Base-by-base conservation (phyloP, 1,140 invertebrate species). In the Drosophila quadrilineata region DNA sequence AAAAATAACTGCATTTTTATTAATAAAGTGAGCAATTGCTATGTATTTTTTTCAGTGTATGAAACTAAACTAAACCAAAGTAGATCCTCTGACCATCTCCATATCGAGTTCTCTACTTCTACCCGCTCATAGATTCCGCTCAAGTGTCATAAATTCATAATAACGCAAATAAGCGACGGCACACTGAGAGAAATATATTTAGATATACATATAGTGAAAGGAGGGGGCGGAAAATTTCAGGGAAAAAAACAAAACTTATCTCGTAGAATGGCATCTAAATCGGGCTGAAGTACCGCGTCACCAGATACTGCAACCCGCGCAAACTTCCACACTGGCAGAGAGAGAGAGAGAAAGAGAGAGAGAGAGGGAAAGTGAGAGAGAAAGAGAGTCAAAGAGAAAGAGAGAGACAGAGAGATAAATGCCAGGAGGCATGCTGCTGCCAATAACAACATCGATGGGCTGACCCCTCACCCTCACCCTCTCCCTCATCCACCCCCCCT, bases 61-160 rank as follows among this genome's bases (percentile, higher is more conserved):
- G n/a, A n/a, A n/a, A n/a, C n/a, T n/a, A n/a, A n/a, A n/a, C n/a
- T n/a, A n/a, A n/a, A n/a, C n/a, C n/a, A n/a, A n/a, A n/a, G n/a
- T n/a, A n/a, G n/a, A n/a, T n/a, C n/a, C n/a, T n/a, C n/a, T n/a
- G 8, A 12, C 5, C 14, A 16, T 8, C 21, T 3, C 12, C 16
- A 38, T 38, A 6, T 2, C 24, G 9, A 40, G 49, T 16, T 41
- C 21, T 19, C 9, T 26, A 14, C 29, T 29, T 36, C 28, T 38
- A 63, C 50, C 41, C 62, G 36, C 59, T 21, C 77, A 65, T 75
- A 77, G 68, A 69, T 73, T 36, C 49, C 41, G 57, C 26, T 35
- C 72, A 84, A 84, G 79, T 84, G 79, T 84, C 79, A 84, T 84
- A 84, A 84, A 84, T 84, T 84, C 79, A 84, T 84, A 84, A 84